Percentiles rank a stretch among this genome's conserved stretches.
Evolutionary conservation across 2,113 vertebrate species (phyloP).

Genomic region (Elephas maximus): DNA sequence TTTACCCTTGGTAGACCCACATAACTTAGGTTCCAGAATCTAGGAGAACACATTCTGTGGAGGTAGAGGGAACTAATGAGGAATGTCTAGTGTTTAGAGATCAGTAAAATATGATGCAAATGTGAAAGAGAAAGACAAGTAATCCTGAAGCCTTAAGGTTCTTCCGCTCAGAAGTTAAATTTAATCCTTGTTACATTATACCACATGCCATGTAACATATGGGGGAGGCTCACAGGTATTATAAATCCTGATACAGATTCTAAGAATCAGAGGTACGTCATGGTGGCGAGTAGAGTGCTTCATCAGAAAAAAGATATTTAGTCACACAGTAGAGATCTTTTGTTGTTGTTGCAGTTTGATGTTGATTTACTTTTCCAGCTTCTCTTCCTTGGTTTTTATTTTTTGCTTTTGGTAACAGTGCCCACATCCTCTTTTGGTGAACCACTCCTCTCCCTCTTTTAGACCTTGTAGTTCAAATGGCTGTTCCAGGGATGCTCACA

Average conservation of each 20-base stretch:
- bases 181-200: background rate
- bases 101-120: background rate
- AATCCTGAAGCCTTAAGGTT: background rate
- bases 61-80: background rate
- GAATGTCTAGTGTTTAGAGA: background rate
- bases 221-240: background rate
- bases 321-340: background rate
- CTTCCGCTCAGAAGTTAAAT: background rate
- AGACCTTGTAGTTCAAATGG: background rate
- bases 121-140: constrained; percentile 25
- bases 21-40: background rate
- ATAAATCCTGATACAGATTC: background rate
- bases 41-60: background rate
- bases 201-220: background rate
- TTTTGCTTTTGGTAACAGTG: background rate
- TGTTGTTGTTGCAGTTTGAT: background rate
- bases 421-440: background rate
- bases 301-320: background rate
- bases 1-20: background rate
- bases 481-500: background rate
- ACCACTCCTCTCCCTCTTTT: background rate
- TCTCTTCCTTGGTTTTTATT: background rate
- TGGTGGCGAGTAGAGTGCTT: background rate
- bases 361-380: background rate
- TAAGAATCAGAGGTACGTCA: background rate